These are phyloP conservation scores for Clarias magur DNA, from an alignment of 2,113 vertebrate genomes.

Conservation along the genomic window DNA sequence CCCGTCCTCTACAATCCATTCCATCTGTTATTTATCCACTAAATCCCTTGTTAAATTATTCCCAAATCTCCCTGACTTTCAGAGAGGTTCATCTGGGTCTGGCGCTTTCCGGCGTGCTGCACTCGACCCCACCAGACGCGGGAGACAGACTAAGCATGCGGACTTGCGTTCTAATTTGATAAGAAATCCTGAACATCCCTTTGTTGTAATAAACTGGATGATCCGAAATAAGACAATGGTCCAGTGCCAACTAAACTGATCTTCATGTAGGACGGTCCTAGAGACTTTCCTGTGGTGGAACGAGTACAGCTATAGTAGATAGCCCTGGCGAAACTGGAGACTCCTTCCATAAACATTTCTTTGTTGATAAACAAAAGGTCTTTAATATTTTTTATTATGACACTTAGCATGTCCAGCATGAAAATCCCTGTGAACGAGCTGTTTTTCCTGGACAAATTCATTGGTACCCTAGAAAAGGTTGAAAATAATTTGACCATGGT, in stretches of 20 bases:
- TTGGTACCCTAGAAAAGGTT: too few relatives aligned
- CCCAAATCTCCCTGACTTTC: not conserved
- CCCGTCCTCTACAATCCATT: slow-evolving; percentile 1
- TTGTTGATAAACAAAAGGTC: not conserved
- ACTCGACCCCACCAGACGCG: not conserved
- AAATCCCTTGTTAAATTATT: slow-evolving; percentile 42
- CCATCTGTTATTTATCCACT: slow-evolving; percentile 34
- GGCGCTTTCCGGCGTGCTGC: not conserved
- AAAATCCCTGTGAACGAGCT: not conserved
- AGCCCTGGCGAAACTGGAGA: not conserved
- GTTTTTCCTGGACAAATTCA: not conserved
- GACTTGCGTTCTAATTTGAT: slow-evolving; percentile 5
- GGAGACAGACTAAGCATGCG: slow-evolving; percentile 13
- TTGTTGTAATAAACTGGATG: slow-evolving; percentile 23
- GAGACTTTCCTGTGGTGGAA: not conserved
- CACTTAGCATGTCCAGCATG: not conserved
- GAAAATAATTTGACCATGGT: too few relatives aligned
- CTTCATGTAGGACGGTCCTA: not conserved
- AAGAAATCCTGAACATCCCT: slow-evolving; percentile 3
- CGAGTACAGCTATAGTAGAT: not conserved
- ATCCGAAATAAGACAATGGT: slow-evolving; percentile 1
- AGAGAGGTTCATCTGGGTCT: not conserved
- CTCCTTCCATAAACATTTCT: not conserved
- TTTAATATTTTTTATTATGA: not conserved
- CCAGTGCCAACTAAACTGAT: not conserved